These are phyloP conservation scores for Tenthredo amoena DNA, from an alignment of 2,888 invertebrate species.

Conservation along the genomic window DNA sequence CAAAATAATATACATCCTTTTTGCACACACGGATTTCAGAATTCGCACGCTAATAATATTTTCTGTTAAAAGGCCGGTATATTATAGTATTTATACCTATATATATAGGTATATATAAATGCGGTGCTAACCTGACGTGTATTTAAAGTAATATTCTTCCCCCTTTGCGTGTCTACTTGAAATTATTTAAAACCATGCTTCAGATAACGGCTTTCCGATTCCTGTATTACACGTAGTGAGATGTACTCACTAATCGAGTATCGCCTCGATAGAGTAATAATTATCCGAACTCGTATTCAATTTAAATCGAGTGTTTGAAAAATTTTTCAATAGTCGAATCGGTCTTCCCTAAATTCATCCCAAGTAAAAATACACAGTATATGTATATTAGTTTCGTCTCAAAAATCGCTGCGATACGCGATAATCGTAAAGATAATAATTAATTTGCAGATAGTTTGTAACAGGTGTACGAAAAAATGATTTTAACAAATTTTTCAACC, in stretches of 20 bases:
- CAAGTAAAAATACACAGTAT: background rate
- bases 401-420: background rate
- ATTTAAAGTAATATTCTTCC: conserved; percentile 30
- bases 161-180: conserved; percentile 43
- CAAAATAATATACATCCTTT: background rate
- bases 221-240: conserved; percentile 31
- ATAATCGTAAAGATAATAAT: background rate
- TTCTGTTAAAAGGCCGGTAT: background rate
- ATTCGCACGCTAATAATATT: background rate
- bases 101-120: background rate
- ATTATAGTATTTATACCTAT: background rate
- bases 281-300: background rate
- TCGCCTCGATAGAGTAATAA: background rate
- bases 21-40: background rate
- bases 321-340: background rate
- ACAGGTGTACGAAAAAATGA: background rate
- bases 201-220: conserved; percentile 32
- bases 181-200: conserved; percentile 20
- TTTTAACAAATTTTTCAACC: background rate
- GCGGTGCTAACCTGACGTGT: conserved; percentile 2
- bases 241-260: conserved; percentile 8
- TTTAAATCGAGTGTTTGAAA: background rate
- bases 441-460: background rate
- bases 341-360: background rate
- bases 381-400: too few species aligned